Conservation (phyloP, 2,797 vertebrate genomes). For the Trachurus trachurus region DNA sequence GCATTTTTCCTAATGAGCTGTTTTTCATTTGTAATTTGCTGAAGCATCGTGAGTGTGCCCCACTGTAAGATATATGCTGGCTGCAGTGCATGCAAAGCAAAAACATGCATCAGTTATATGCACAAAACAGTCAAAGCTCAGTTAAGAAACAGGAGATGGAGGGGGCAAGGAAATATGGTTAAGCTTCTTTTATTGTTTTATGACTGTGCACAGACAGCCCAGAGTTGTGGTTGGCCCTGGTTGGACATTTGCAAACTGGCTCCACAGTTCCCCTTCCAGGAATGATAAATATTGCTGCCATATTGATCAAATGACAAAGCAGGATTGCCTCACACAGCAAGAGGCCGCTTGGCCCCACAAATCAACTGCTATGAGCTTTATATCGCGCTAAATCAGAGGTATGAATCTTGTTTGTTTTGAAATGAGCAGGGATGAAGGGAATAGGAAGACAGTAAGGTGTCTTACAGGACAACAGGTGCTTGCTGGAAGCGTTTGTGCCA, state of each 20-base stretch:
- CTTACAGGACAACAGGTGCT: slow-evolving; percentile 65
- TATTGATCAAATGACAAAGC: slow-evolving; percentile 78
- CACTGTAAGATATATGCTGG: neutral
- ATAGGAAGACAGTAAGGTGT: slow-evolving; percentile 15
- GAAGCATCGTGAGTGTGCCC: neutral
- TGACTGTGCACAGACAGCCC: slow-evolving; percentile 41
- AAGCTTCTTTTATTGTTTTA: slow-evolving; percentile 40
- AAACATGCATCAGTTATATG: slow-evolving; percentile 25
- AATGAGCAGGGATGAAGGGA: neutral
- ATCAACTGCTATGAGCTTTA: slow-evolving; percentile 47
- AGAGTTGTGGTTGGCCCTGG: slow-evolving; percentile 16
- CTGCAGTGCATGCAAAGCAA: neutral
- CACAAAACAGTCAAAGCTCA: slow-evolving; percentile 19
- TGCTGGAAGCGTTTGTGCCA: slow-evolving; percentile 47
- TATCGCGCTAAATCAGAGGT: slow-evolving; percentile 40
- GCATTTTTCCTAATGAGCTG: neutral
- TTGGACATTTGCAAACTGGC: slow-evolving; percentile 61
- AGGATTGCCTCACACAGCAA: slow-evolving; percentile 69
- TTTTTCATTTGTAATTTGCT: neutral
- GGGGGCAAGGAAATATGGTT: neutral
- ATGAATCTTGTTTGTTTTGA: slow-evolving; percentile 27
- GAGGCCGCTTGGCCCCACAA: slow-evolving; percentile 57
- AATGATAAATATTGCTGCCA: slow-evolving; percentile 76
- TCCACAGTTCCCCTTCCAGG: slow-evolving; percentile 58
- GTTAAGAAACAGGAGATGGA: slow-evolving; percentile 5